A percentile compares a stretch with the other conserved stretches of the same genome.
Evolutionary conservation across 2,888 invertebrate genomes (phyloP).

Genomic region (Eristalinus aeneus): DNA sequence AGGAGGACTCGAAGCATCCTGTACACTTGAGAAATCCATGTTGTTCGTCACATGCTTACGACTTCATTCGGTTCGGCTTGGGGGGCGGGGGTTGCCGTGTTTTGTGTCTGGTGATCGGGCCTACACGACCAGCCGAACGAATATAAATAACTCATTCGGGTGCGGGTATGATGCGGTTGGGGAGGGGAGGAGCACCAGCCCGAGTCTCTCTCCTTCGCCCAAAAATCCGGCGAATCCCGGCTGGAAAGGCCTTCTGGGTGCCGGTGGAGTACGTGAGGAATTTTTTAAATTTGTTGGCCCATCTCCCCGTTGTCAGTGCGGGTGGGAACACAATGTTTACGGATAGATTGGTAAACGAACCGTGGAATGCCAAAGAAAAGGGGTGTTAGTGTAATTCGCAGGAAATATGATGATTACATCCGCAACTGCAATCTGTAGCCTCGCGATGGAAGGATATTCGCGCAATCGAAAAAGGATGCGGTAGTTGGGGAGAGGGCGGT

Average conservation of each 20-base stretch:
- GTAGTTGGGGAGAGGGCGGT: neutral
- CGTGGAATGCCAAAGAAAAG: slow-evolving; percentile 63
- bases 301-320: neutral
- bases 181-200: neutral
- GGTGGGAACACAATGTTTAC: slow-evolving; percentile 48
- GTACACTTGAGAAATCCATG: slow-evolving; percentile 40
- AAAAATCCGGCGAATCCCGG: slow-evolving; percentile 37
- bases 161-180: slow-evolving; percentile 42
- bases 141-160: slow-evolving; percentile 70
- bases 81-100: neutral
- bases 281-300: slow-evolving; percentile 53
- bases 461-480: slow-evolving; percentile 37
- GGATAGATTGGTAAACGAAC: slow-evolving; percentile 68
- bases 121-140: slow-evolving; percentile 48
- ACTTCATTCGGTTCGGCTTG: slow-evolving; percentile 45
- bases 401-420: slow-evolving; percentile 71
- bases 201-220: slow-evolving; percentile 22
- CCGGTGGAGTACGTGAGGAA: slow-evolving; percentile 58
- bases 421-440: slow-evolving; percentile 65
- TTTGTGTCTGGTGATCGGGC: slow-evolving; percentile 28
- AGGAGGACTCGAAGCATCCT: slow-evolving; percentile 12
- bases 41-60: slow-evolving; percentile 62
- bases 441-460: slow-evolving; percentile 45
- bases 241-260: slow-evolving; percentile 32
- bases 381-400: slow-evolving; percentile 66